phyloP scores from a whole-genome alignment of 2,113 vertebrate genomes.

The Siniperca knerii region DNA sequence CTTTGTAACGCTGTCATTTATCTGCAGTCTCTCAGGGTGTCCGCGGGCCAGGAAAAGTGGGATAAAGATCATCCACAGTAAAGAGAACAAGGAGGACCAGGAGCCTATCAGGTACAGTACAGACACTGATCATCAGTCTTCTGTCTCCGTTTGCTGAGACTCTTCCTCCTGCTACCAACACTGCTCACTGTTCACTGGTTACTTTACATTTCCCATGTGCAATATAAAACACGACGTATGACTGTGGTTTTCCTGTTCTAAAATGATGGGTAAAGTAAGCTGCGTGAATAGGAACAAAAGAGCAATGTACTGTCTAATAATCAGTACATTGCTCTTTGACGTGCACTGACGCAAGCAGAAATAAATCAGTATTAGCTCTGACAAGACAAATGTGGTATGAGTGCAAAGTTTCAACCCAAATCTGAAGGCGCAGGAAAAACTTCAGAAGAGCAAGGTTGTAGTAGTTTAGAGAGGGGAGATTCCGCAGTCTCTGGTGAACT shows the following conservation, averaged over 20 bases:
- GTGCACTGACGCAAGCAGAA: slow-evolving; percentile 14
- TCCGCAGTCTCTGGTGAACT: slow-evolving; percentile 57
- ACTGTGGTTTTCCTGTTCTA: slow-evolving; percentile 9
- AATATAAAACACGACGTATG: slow-evolving; percentile 1
- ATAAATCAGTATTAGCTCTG: slow-evolving; percentile 40
- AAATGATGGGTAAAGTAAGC: slow-evolving; percentile 15
- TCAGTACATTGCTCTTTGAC: slow-evolving; percentile 8
- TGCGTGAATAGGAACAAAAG: slow-evolving; percentile 3
- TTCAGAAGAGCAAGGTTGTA: slow-evolving; percentile 45
- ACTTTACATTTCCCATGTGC: slow-evolving; percentile 18
- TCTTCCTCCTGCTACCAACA: slow-evolving; percentile 13
- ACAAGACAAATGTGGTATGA: slow-evolving; percentile 52
- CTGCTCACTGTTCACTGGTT: slow-evolving; percentile 15
- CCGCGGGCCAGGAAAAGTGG: slow-evolving; percentile 98
- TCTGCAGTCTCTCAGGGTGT: slow-evolving; percentile 97
- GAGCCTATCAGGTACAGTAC: slow-evolving; percentile 95
- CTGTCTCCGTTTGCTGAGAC: slow-evolving; percentile 19
- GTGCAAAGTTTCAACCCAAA: slow-evolving; percentile 42
- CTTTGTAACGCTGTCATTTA: slow-evolving; percentile 59
- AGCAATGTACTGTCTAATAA: background rate
- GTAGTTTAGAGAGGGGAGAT: slow-evolving; percentile 36
- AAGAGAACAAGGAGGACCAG: slow-evolving; percentile 99
- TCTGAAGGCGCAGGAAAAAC: slow-evolving; percentile 48
- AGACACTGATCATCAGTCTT: slow-evolving; percentile 62
- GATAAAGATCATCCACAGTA: slow-evolving; percentile 99